Conservation (phyloP, 2,888 invertebrate genomes). For the Branchellion lobata region DNA sequence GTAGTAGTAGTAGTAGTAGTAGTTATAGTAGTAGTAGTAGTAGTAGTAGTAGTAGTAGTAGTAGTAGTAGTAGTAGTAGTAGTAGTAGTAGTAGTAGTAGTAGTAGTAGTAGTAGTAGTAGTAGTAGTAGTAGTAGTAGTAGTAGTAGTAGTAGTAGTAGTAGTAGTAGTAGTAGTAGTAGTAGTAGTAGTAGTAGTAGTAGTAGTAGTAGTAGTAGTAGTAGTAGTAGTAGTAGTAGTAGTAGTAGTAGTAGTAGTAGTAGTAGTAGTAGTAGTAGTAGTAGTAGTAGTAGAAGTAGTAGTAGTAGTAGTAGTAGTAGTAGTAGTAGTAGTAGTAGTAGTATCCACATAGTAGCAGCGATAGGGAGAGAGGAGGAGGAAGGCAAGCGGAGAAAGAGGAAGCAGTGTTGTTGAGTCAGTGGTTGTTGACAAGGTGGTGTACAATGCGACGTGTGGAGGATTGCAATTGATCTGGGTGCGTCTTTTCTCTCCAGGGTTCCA, state of each 20-base stretch:
- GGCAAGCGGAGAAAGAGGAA: no score
- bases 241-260: not conserved
- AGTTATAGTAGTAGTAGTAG: not conserved
- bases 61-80: slow-evolving; percentile 23
- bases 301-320: slow-evolving; percentile 15
- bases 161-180: slow-evolving; percentile 29
- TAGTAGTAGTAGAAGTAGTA: not conserved
- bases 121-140: slow-evolving; percentile 25
- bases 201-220: not conserved
- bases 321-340: not conserved
- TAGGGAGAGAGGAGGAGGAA: no score
- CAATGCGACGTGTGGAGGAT: no score
- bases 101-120: slow-evolving; percentile 27
- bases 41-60: not conserved
- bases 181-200: slow-evolving; percentile 24
- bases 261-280: slow-evolving; percentile 19
- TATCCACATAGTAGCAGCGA: no score
- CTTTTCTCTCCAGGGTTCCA: no score
- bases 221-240: slow-evolving; percentile 22
- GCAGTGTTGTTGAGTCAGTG: no score
- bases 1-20: no score
- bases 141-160: slow-evolving; percentile 29
- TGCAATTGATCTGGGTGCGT: no score
- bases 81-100: slow-evolving; percentile 29
- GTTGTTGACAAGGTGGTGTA: no score